Conservation (phyloP, 2,113 vertebrate species). For the Phoenicopterus ruber region DNA sequence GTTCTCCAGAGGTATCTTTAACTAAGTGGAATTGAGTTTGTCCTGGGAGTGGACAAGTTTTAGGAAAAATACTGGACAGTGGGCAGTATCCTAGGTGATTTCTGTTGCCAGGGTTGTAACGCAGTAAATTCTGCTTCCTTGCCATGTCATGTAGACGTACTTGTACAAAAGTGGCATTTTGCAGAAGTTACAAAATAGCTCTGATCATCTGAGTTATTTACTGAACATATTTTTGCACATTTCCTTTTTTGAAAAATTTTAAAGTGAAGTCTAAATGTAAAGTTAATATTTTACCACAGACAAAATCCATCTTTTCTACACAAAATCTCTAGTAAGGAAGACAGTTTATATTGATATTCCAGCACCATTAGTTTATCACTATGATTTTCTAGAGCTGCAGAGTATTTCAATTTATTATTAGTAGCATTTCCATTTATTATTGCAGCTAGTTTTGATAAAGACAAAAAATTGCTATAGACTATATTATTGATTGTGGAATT, state of each 20-base stretch:
- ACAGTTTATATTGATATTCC: slow-evolving; percentile 26
- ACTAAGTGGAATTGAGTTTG: neutral
- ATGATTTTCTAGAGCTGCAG: slow-evolving; percentile 24
- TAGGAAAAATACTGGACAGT: neutral
- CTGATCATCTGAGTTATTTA: neutral
- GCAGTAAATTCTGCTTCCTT: neutral
- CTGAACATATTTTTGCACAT: neutral
- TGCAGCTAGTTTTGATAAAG: slow-evolving; percentile 59
- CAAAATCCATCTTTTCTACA: neutral
- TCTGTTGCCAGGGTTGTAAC: neutral
- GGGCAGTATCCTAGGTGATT: neutral
- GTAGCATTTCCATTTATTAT: slow-evolving; percentile 64
- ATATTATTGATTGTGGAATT: slow-evolving; percentile 59
- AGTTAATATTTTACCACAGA: slow-evolving; percentile 2
- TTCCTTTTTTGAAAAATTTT: neutral
- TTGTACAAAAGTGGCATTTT: neutral
- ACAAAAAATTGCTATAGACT: slow-evolving; percentile 51
- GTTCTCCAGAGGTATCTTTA: neutral
- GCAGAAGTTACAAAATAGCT: neutral
- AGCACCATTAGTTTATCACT: slow-evolving; percentile 54
- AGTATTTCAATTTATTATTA: slow-evolving; percentile 37
- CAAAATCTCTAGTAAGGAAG: neutral
- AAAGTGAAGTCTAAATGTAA: neutral
- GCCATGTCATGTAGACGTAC: neutral
- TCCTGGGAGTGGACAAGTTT: neutral